These are phyloP conservation scores for Doris montereyensis DNA, from an alignment of 2,888 invertebrate genomes.

Conservation along the genomic window DNA sequence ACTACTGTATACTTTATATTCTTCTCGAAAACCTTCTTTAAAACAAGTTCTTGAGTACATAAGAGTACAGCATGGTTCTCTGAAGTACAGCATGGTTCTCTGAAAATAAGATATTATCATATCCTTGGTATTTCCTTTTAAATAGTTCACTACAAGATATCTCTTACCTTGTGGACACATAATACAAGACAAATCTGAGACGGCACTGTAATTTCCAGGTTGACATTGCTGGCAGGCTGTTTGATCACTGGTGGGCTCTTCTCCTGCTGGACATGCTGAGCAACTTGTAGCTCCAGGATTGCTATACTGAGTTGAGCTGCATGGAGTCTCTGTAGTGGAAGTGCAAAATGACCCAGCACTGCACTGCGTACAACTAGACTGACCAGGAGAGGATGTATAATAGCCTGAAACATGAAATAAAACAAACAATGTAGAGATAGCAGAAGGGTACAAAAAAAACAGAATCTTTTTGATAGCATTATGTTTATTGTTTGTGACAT, in stretches of 20 bases:
- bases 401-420: conserved; percentile 41
- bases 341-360: conserved; percentile 63
- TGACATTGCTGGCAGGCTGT: conserved; percentile 55
- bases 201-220: conserved; percentile 53
- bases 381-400: conserved; percentile 52
- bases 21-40: too few species aligned
- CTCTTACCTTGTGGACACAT: conserved; percentile 56
- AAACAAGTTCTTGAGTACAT: too few species aligned
- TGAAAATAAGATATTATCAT: too few species aligned
- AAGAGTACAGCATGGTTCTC: too few species aligned
- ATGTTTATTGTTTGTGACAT: too few species aligned
- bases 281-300: conserved; percentile 56
- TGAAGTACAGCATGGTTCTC: too few species aligned
- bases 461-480: too few species aligned
- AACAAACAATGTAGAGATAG: too few species aligned
- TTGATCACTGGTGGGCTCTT: conserved; percentile 51
- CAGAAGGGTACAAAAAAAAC: too few species aligned
- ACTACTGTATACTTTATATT: too few species aligned
- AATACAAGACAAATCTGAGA: conserved; percentile 51
- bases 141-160: too few species aligned
- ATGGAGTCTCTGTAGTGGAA: conserved; percentile 47
- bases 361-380: conserved; percentile 58
- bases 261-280: conserved; percentile 58
- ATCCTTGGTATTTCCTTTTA: too few species aligned
- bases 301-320: conserved; percentile 56